Percentiles rank a stretch among this genome's conserved stretches.
phyloP scores from a whole-genome alignment of 2,797 vertebrate genomes.

The Arremon brunneinucha region DNA sequence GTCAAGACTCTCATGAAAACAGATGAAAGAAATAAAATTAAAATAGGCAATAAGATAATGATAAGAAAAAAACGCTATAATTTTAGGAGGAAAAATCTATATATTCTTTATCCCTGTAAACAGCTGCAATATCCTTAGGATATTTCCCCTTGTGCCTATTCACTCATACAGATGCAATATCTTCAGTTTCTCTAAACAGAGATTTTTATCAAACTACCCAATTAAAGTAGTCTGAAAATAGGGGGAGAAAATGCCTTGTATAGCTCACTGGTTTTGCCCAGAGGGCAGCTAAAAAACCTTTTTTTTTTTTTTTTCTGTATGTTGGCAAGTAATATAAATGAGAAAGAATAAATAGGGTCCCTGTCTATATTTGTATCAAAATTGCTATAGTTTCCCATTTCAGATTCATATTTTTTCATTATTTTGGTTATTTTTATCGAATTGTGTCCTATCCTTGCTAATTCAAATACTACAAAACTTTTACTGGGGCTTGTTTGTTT shows the following conservation, averaged over 20 bases:
- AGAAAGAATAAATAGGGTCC: neutral
- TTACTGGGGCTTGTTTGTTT: neutral
- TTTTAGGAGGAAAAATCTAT: neutral
- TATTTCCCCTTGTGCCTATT: neutral
- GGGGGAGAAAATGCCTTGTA: neutral
- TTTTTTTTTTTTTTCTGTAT: neutral
- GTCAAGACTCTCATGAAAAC: neutral
- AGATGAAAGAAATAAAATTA: neutral
- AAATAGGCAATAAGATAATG: neutral
- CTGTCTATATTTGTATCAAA: neutral
- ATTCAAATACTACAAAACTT: neutral
- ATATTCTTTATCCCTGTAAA: neutral
- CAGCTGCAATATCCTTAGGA: neutral
- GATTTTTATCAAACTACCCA: conserved; percentile 1
- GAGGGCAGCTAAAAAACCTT: neutral
- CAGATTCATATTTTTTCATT: neutral
- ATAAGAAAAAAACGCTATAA: neutral
- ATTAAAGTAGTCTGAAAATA: neutral
- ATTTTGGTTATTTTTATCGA: neutral
- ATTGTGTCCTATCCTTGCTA: neutral
- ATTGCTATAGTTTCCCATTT: neutral
- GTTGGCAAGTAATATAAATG: neutral
- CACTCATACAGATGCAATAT: neutral
- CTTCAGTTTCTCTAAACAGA: neutral
- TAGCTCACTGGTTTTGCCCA: neutral